Base-by-base conservation (phyloP, 2,888 invertebrate species). In the Callyntrura guangdongensis region DNA sequence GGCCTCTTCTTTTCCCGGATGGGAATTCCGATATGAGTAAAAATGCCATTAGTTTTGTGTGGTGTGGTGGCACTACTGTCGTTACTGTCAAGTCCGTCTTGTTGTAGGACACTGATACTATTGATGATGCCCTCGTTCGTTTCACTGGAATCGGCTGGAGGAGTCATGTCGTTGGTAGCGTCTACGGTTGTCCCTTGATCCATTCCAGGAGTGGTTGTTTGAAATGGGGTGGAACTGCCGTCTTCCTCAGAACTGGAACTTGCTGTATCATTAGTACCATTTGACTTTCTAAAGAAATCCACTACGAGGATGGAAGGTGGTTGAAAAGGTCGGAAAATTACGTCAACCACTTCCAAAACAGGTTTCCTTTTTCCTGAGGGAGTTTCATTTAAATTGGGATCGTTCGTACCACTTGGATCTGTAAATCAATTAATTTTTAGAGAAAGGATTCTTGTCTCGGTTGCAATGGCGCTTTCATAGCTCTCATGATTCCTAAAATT, bases 251-350 rank as follows among this genome's bases (percentile, higher is more conserved):
- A 69, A 45, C 36, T 82, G n/a, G n/a, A n/a, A 22, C 69, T 22
- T 56, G n/a, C 14, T 9, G 17, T 47, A 53, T 49, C 53, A 0
- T 6, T 56, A 20, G 77, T 87, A 47, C 45, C 22, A 27, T 91
- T 91, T 22, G 89, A 11, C 81, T 86, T 84, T 36, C 20, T 49
- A 64, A 87, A 84, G 69, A 91, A 86, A 81, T 91, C 91, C 53
- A 91, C 25, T 45, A 91, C 82, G 14, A 90, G 36, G 47, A 91
- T 61, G 17, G 87, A 77, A 86, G 91, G 89, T 49, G 89, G 91
- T 56, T 49, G 59, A 72, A 86, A 90, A 22, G 90, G 90, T 81
- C 81, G 79, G 25, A 86, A 27, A 8, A 90, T 47, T 36, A 90
- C 17, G 20, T 90, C 90, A 53, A 90, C 90, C 22, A 90, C 17